Base-by-base conservation (phyloP, 2,113 vertebrate species). In the Genyomyrus donnyi region DNA sequence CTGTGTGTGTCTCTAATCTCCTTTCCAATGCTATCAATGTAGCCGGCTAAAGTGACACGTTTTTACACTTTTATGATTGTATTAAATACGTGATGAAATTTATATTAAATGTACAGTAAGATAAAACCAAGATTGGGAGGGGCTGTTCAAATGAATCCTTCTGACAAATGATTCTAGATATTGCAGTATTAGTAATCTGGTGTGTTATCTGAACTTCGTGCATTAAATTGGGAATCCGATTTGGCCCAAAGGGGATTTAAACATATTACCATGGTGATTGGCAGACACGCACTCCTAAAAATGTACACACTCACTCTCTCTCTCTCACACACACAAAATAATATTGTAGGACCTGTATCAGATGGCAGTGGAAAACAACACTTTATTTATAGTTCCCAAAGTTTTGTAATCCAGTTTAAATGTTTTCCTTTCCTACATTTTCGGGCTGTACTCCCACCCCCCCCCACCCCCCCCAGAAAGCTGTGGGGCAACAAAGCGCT, bases 361-460 rank as follows among this genome's bases (percentile, higher is more conserved):
- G 21, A 85, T 85, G 24, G 39, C n/a, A 45, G 50, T 58, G 53
- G 45, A 10, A 90, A 86, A 31, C 52, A 90, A 86, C 6, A 7
- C 13, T 15, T 80, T 53, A 17, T 85, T 42, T 45, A 62, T 46
- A 39, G 17, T 77, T 77, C 39, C 27, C 35, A 85, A 87, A 90
- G 80, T 90, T 90, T 90, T 74, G 2, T 85, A 62, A 87, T 87
- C 56, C 56, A 49, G 5, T 90, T 87, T 49, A 90, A 90, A 90
- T 50, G 19, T 85, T 90, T 93, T 92, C 84, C 85, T 17, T 46
- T 66, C 74, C 52, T 45, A 87, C 88, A 85, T 21, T 88, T 91
- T 93, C 93, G 92, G 88, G 93, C 92, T 91, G 70, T 89, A 89
- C 94, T 93, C 90, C 91, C 92, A 92, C 91, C 92, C 93, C 70